Evolutionary conservation across 2,113 vertebrate species (phyloP).

Genomic region (Pogona vitticeps): DNA sequence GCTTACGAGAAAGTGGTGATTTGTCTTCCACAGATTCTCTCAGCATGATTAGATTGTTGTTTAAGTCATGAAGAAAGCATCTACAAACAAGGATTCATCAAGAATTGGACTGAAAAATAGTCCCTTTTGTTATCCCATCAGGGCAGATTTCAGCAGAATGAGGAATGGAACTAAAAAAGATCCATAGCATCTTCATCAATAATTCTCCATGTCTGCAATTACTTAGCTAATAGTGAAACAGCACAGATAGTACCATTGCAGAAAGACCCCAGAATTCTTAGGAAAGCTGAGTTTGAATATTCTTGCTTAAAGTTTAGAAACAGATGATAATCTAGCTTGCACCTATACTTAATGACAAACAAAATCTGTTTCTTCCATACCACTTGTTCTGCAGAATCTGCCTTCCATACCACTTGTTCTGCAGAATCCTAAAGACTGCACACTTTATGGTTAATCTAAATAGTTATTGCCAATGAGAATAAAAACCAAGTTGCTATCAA

Average conservation of each 20-base stretch:
- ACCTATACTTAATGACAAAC: background rate
- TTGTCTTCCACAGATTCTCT: background rate
- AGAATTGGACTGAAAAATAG: background rate
- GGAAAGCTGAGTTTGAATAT: background rate
- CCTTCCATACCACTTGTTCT: background rate
- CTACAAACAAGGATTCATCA: background rate
- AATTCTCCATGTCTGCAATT: background rate
- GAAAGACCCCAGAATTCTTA: background rate
- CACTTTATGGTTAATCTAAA: background rate
- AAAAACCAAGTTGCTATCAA: background rate
- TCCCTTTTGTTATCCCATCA: background rate
- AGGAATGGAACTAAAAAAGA: background rate
- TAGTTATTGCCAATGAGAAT: background rate
- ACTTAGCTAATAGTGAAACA: background rate
- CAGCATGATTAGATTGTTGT: background rate
- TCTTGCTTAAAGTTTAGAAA: background rate
- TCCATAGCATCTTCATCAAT: background rate
- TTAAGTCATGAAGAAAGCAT: background rate
- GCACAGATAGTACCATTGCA: background rate
- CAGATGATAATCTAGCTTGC: background rate
- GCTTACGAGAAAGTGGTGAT: background rate
- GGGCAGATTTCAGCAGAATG: background rate
- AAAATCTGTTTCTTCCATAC: background rate
- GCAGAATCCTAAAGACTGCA: background rate
- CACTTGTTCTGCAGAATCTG: background rate